Percentiles rank a stretch among this genome's conserved stretches.
Conservation (phyloP, 2,797 vertebrate genomes). For the Meriones psammophilus region DNA sequence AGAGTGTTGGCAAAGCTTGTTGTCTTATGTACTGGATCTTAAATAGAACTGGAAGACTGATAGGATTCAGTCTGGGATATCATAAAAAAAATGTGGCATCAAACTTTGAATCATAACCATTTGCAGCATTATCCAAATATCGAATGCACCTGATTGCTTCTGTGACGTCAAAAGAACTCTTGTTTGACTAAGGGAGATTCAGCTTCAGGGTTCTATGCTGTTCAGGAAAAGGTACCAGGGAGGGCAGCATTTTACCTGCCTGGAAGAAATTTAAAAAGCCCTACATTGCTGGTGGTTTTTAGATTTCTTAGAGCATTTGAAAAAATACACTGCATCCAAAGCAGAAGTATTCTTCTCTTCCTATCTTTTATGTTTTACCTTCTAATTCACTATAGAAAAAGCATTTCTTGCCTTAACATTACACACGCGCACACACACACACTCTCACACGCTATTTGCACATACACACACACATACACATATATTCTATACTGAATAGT, state of each 20-base stretch:
- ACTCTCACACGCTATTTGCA: neutral
- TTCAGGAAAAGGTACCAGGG: conserved; percentile 64
- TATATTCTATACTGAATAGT: neutral
- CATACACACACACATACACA: too few species aligned
- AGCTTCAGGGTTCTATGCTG: conserved; percentile 74
- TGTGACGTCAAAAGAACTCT: conserved; percentile 73
- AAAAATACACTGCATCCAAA: conserved; percentile 75
- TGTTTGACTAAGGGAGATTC: conserved; percentile 76
- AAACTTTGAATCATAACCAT: conserved; percentile 75
- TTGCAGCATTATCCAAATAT: conserved; percentile 77
- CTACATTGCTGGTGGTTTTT: conserved; percentile 5
- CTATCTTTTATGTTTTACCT: conserved; percentile 69
- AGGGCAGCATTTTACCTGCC: conserved; percentile 17
- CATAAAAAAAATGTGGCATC: conserved; percentile 32
- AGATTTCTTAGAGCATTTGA: conserved; percentile 68
- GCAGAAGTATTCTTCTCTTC: conserved; percentile 62
- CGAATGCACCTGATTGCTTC: conserved; percentile 58
- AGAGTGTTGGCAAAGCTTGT: conserved; percentile 48
- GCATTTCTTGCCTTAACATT: conserved; percentile 37
- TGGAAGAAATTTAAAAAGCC: conserved; percentile 68
- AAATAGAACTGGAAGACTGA: conserved; percentile 81
- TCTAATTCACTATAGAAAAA: conserved; percentile 74
- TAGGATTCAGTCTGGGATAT: conserved; percentile 79
- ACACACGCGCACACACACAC: too few species aligned
- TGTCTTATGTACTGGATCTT: conserved; percentile 68